Evolutionary conservation across 2,797 vertebrate genomes (phyloP), one percentile per base, ranked within the genome.

Genomic region (Cetoscarus ocellatus): DNA sequence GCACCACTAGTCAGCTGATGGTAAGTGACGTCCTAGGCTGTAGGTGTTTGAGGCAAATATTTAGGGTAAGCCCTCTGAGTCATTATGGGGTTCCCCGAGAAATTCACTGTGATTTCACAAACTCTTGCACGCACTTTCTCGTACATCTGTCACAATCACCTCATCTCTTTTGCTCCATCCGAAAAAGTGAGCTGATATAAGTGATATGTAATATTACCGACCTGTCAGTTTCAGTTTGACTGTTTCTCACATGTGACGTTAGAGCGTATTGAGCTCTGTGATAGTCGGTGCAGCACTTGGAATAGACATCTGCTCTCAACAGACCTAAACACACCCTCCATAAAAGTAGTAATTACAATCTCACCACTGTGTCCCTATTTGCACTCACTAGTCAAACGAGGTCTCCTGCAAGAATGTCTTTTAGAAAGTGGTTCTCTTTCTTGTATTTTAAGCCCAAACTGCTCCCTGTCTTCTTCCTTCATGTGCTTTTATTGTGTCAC

Each of bases 11-110:
- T 86, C 86, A 91, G 79, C 86, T 88, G 86, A 86, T 64, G 68
- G 73, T 68, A 80, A 82, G 80, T 43, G 66, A 63, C 55, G 73
- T 81, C 75, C 83, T 59, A 3, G 69, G 45, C 10, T 73, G 84
- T 83, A 19, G 83, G 88, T 6, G 79, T 77, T 72, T 27, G 36
- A 15, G 62, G 59, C 3, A 19, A 27, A 27, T 27, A 71, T 75
- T 80, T 42, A 56, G 88, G 85, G 86, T 80, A 87, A 92, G 78
- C 82, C 90, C 78, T 88, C 67, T 87, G 84, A 90, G 75, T 91
- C 86, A 87, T 62, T 10, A 48, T 70, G 80, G 73, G 71, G 67
- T 80, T 66, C 79, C 84, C 85, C 8, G 0, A 67, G 69, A 69
- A 73, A 57, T 14, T 0, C 56, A 54, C 45, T 15, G 43, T 3